Conservation (phyloP, 2,113 vertebrate genomes). For the Furnarius figulus region DNA sequence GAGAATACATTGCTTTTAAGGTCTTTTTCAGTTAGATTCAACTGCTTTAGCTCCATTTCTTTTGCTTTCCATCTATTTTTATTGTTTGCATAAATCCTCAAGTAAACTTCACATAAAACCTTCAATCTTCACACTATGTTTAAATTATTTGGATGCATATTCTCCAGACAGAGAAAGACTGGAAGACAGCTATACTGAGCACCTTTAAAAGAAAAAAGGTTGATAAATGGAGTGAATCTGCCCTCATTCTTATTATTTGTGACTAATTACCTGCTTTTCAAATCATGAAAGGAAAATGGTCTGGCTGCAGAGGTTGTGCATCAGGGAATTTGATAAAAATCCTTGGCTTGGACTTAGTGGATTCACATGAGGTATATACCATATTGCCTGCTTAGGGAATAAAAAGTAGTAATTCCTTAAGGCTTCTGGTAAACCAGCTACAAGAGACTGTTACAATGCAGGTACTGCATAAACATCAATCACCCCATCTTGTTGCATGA, state of each 20-base stretch:
- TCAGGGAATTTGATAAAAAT: background rate
- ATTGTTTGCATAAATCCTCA: background rate
- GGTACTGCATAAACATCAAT: background rate
- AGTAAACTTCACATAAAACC: background rate
- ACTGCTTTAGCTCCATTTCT: background rate
- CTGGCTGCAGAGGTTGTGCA: background rate
- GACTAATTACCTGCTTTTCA: background rate
- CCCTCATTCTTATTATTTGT: background rate
- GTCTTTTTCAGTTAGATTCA: background rate
- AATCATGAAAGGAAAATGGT: background rate
- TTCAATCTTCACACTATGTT: background rate
- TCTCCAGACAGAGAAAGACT: background rate
- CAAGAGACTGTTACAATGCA: rapidly evolving
- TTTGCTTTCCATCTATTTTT: background rate
- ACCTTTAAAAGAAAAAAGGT: background rate
- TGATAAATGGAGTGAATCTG: background rate
- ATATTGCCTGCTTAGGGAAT: background rate
- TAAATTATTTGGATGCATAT: background rate
- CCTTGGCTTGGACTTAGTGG: background rate
- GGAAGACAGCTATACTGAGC: background rate
- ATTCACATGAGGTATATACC: background rate
- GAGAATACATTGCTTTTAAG: background rate
- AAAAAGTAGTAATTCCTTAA: background rate
- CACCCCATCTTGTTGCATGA: background rate
- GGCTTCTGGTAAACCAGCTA: background rate